These are phyloP conservation scores for Oncorhynchus clarkii DNA, from an alignment of 2,113 vertebrate genomes.

Conservation along the genomic window DNA sequence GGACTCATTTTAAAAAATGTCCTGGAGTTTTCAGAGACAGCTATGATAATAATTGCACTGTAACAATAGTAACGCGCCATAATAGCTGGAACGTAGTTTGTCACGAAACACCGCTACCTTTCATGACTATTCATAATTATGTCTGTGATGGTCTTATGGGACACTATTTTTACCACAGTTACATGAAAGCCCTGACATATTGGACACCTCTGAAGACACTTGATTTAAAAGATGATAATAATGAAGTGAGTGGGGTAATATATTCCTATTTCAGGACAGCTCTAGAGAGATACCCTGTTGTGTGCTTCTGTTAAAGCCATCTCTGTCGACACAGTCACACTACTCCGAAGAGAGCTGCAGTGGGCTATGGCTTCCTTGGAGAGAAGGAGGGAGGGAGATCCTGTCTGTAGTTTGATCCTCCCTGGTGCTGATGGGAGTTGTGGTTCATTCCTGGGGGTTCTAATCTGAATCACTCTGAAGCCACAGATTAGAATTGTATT, in stretches of 20 bases:
- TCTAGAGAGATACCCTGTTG: constrained; percentile 26
- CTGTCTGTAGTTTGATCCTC: not conserved
- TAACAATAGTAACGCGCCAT: constrained; percentile 9
- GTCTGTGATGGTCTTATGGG: constrained; percentile 29
- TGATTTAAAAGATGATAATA: constrained; percentile 58
- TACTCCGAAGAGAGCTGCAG: constrained; percentile 17
- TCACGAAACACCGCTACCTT: constrained; percentile 40
- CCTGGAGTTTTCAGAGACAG: constrained; percentile 40
- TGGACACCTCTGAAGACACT: constrained; percentile 47
- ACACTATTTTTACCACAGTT: constrained; percentile 29
- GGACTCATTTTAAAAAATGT: constrained; percentile 48
- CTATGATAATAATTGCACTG: constrained; percentile 53
- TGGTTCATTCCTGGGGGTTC: not conserved
- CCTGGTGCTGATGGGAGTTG: not conserved
- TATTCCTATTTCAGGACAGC: not conserved
- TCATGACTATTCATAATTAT: constrained; percentile 67
- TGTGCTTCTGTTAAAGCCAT: constrained; percentile 49
- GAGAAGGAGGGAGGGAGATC: not conserved
- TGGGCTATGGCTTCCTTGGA: constrained; percentile 23
- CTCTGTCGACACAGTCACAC: constrained; percentile 27
- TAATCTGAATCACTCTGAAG: not conserved
- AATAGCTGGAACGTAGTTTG: constrained; percentile 4
- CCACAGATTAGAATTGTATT: not conserved
- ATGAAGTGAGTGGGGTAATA: constrained; percentile 17
- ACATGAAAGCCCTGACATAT: constrained; percentile 45